Evolutionary conservation across 92 coral and sea anemone genomes (phyloP), one percentile per base, ranked within the genome.

Genomic region (Phenganax subtilis): DNA sequence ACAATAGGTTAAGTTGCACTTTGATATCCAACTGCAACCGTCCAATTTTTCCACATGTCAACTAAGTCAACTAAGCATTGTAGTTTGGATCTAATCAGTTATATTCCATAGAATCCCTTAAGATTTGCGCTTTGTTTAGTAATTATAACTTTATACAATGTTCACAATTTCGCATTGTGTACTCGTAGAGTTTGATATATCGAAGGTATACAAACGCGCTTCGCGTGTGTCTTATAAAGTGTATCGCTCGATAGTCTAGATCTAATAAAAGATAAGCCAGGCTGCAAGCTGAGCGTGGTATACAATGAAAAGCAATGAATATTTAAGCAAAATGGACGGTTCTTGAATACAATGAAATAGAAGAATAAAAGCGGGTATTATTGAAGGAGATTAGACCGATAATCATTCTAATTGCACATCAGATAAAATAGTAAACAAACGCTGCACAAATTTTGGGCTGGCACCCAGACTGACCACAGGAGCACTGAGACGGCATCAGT

Each of bases 391-490:
- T 79, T 79, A 79, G 83, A 65, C 51, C 83, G 67, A 69, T 79
- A 79, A 79, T 79, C 83, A 79, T 61, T 68, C 60, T 79, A 79
- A 79, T 79, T 79, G 83, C 59, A 54, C 72, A 65, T 79, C 83
- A 79, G 83, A 79, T 79, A 79, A 79, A 79, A 79, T 62, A 25
- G 73, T 79, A 79, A 79, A 79, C 83, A 79, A 79, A 79, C 74
- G 73, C 15, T 9, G 55, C 83, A 79, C 83, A 79, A 37, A 37
- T 37, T 37, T 37, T 37, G 5, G 47, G 47, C 5, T 37, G 47
- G 47, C 2, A 1, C 47, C 47, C 47, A 37, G 47, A 37, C 47
- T 37, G 47, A 37, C 47, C 47, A 37, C 47, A 37, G 47, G 47
- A 37, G 47, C 47, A 37, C 47, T 37, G 5, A 37, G 47, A 37